Evolutionary conservation across 2,888 invertebrate species (phyloP), one percentile per base, ranked within the genome.

Genomic region (Ectemnius cavifrons): DNA sequence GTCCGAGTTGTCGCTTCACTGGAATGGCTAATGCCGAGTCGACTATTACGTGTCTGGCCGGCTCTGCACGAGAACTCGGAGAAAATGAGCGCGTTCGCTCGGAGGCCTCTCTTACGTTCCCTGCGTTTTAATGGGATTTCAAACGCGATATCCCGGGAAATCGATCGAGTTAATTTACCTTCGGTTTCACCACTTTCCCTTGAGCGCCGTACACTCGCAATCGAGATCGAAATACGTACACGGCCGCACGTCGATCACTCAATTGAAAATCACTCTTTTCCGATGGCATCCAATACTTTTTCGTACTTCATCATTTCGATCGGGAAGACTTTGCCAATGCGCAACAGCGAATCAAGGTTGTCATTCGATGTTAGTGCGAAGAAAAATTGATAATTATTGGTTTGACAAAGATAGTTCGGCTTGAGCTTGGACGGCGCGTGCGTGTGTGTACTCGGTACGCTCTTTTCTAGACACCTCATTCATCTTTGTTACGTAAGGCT

Each of bases 131-230:
- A 78, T 68, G 63, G 77, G 46, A 27, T 47, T 60, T 49, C 37
- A 70, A 67, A 37, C 37, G 37, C 66, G 67, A 70, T 59, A 66
- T 45, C 60, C 56, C 77, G 77, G 77, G 68, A 77, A 76, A 77
- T 72, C 79, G 81, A 75, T 80, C 75, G 69, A 63, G 67, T 70
- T 63, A 70, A 62, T 56, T 72, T 71, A 68, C 69, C 71, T 77
- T 73, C 72, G 71, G 75, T 81, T 81, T 82, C 82, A 75, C 82
- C 82, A 82, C 82, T 81, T 81, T 82, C 81, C 82, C 78, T 74
- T 78, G 46, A 63, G 68, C 62, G 67, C 8, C 37, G 37, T 37
- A 11, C 37, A 11, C 37, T 11, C 5, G 37, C 62, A 75, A 75
- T 73, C 67, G 72, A 82, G 69, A 82, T 74, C 75, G 61, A 63